Conservation (phyloP, 1,140 invertebrate genomes). For the Caenorhabditis latens region DNA sequence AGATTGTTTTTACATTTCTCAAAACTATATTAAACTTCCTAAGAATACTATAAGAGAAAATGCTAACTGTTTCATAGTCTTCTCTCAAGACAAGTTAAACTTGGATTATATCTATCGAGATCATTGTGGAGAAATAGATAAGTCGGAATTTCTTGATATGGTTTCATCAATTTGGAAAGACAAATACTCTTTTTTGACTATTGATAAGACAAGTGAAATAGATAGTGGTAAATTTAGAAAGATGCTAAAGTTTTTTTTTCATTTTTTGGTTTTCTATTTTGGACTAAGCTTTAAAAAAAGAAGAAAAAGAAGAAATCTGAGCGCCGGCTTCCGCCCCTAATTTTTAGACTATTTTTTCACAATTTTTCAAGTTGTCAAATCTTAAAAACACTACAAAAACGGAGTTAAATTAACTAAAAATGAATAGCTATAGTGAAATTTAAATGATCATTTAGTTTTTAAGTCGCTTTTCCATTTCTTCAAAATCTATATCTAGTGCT, state of each 20-base stretch:
- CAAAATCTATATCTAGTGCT: too few species aligned
- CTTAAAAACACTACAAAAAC: too few species aligned
- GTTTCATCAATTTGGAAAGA: constrained; percentile 38
- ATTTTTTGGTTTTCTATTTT: constrained; percentile 23
- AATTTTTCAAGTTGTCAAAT: too few species aligned
- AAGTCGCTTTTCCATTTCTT: too few species aligned
- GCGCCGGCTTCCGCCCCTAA: too few species aligned
- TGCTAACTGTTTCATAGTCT: constrained; percentile 68
- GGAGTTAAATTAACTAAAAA: too few species aligned
- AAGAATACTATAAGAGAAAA: constrained; percentile 66
- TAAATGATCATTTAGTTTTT: too few species aligned
- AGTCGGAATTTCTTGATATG: constrained; percentile 62
- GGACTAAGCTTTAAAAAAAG: too few species aligned
- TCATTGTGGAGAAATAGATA: constrained; percentile 63
- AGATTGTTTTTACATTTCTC: constrained; percentile 68
- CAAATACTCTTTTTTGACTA: constrained; percentile 64
- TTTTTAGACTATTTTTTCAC: too few species aligned
- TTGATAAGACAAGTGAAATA: constrained; percentile 67
- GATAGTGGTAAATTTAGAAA: constrained; percentile 66
- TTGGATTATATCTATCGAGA: constrained; percentile 66
- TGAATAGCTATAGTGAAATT: too few species aligned
- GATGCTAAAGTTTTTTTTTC: constrained; percentile 58
- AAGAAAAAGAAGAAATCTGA: too few species aligned
- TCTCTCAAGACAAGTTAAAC: constrained; percentile 64
- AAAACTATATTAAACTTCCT: constrained; percentile 63